These are phyloP conservation scores for Apodemus agrarius DNA, from an alignment of 2,797 vertebrate species.

Conservation along the genomic window DNA sequence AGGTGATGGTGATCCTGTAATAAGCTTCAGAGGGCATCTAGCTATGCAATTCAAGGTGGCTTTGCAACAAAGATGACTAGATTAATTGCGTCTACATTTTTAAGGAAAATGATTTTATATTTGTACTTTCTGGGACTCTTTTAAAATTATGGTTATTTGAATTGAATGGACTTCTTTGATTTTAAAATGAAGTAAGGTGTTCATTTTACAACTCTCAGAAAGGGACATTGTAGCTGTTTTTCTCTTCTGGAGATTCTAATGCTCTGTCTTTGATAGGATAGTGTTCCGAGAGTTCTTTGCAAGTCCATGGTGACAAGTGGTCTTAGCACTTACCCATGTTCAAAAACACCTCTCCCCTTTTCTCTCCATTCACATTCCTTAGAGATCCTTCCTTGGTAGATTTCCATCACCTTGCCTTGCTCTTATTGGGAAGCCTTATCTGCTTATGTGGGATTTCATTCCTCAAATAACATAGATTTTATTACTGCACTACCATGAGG, in stretches of 20 bases:
- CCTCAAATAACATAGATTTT: constrained; percentile 40
- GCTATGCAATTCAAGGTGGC: background rate
- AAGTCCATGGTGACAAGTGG: background rate
- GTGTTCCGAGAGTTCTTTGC: background rate
- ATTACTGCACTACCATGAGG: background rate
- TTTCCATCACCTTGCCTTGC: constrained; percentile 9
- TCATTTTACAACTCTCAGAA: background rate
- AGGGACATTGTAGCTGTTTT: background rate
- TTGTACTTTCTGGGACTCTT: background rate
- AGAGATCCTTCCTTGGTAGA: background rate
- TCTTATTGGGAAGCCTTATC: constrained; percentile 28
- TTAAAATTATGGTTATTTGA: background rate
- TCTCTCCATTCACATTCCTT: background rate
- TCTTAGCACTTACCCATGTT: background rate
- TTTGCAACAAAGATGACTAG: background rate
- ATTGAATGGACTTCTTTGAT: constrained; percentile 2
- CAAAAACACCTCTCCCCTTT: background rate
- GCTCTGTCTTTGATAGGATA: background rate
- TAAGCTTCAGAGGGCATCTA: background rate
- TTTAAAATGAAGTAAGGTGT: background rate
- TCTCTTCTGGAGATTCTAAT: background rate
- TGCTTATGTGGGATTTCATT: constrained; percentile 38
- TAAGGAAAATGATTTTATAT: background rate
- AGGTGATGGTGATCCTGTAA: too few species aligned
- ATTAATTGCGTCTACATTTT: background rate